Evolutionary conservation across 1,140 invertebrate species (phyloP), one percentile per base, ranked within the genome.

Genomic region (Ectropis grisescens): DNA sequence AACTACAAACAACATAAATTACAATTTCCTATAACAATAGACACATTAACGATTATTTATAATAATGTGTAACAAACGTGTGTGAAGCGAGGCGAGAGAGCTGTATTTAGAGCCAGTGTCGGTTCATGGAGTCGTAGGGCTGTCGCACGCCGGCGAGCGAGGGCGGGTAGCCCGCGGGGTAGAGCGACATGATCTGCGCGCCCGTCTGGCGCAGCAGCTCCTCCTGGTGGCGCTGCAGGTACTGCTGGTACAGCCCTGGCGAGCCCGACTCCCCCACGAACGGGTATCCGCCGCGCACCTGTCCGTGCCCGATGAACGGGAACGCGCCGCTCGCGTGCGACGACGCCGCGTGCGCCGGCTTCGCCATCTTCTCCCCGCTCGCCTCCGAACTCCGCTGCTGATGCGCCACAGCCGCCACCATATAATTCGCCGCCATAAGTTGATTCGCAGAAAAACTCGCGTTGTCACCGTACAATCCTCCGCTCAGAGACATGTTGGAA

Each of bases 161-260:
- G 64, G 66, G 83, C 65, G 66, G 83, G 54, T 90, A 90, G 1
- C 85, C 85, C 0, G 87, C 70, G 0, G 89, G 86, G 55, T 88
- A 88, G n/a, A 83, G 82, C 57, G 43, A 68, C 83, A 74, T 85
- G 51, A 61, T 84, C 68, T 50, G 83, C 39, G 69, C 82, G 36
- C 79, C 71, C 0, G 56, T 86, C 57, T 62, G 86, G 38, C 55
- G 81, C 59, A 68, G 74, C 19, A 88, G 57, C 39, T 88, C 84
- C 42, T 89, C 87, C 35, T 86, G 84, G 33, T 85, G 85, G 5
- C 84, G 79, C 22, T 88, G 85, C 33, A 91, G 60, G 56, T 89
- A 90, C 49, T 90, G 89, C 49, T 90, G 88, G 58, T 91, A 91
- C 2, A 90, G 58, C 13, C 87, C 86, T 13, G 85, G 86, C 35